Conservation (phyloP, 2,797 vertebrate genomes). For the Sylvia borin region DNA sequence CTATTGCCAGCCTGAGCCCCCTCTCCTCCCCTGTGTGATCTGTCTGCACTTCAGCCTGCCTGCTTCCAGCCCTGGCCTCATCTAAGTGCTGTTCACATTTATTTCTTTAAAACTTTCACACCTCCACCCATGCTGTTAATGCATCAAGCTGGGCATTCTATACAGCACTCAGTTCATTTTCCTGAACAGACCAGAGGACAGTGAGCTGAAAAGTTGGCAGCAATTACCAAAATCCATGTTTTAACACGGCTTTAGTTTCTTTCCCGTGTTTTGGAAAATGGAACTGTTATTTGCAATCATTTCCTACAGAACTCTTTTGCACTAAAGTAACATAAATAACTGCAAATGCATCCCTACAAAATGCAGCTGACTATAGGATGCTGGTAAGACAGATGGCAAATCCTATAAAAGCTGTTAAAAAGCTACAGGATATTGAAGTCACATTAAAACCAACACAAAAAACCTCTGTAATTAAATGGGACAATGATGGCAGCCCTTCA, state of each 20-base stretch:
- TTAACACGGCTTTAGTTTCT: not conserved
- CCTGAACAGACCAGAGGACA: not conserved
- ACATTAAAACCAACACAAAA: not conserved
- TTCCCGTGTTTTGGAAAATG: not conserved
- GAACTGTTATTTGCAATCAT: not conserved
- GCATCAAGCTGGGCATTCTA: not conserved
- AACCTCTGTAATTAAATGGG: not conserved
- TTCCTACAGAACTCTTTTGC: not conserved
- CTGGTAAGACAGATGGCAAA: not conserved
- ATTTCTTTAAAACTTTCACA: not conserved
- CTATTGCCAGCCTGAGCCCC: not conserved
- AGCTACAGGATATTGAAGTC: not conserved
- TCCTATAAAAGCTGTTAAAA: not conserved
- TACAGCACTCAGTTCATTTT: not conserved
- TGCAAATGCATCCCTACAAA: not conserved
- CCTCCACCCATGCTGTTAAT: not conserved
- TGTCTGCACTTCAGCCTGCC: not conserved
- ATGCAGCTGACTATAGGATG: not conserved
- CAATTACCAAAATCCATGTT: not conserved
- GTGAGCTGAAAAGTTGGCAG: not conserved
- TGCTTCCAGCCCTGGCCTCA: not conserved
- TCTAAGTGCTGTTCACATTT: not conserved
- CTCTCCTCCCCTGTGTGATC: not conserved
- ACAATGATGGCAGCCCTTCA: not conserved
- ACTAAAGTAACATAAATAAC: not conserved